phyloP scores from a whole-genome alignment of 1,140 invertebrate species.

The Zaprionus capensis region DNA sequence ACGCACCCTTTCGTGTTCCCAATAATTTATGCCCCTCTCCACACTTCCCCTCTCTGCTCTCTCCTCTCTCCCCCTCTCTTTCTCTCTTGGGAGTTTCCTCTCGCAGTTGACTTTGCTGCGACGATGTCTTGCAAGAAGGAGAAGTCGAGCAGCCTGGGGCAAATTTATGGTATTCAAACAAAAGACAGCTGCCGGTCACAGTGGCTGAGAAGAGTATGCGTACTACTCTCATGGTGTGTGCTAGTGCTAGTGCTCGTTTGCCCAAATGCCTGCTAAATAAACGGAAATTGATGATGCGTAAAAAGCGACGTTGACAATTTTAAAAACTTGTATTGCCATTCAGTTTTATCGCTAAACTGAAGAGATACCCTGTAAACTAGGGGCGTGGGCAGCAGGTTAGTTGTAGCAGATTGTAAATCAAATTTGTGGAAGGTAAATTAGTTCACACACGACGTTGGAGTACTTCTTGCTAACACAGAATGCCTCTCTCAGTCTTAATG shows the following conservation, averaged over 20 bases:
- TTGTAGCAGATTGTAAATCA: neutral
- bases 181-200: constrained; percentile 66
- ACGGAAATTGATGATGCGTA: constrained; percentile 79
- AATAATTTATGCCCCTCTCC: constrained; percentile 72
- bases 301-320: constrained; percentile 78
- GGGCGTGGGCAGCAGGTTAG: neutral
- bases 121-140: neutral
- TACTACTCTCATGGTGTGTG: neutral
- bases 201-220: constrained; percentile 57
- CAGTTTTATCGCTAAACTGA: constrained; percentile 15
- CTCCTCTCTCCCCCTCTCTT: constrained; percentile 22
- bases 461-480: too few relatives aligned
- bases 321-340: constrained; percentile 66
- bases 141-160: neutral
- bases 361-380: constrained; percentile 5
- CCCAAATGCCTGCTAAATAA: constrained; percentile 73
- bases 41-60: constrained; percentile 14
- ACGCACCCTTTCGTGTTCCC: constrained; percentile 60
- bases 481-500: too few relatives aligned
- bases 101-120: too few relatives aligned
- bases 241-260: constrained; percentile 12
- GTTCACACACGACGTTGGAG: too few relatives aligned
- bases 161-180: constrained; percentile 80
- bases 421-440: too few relatives aligned
- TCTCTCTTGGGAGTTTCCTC: neutral